phyloP scores from a whole-genome alignment of 2,888 invertebrate genomes.

The Tipula vernalis region DNA sequence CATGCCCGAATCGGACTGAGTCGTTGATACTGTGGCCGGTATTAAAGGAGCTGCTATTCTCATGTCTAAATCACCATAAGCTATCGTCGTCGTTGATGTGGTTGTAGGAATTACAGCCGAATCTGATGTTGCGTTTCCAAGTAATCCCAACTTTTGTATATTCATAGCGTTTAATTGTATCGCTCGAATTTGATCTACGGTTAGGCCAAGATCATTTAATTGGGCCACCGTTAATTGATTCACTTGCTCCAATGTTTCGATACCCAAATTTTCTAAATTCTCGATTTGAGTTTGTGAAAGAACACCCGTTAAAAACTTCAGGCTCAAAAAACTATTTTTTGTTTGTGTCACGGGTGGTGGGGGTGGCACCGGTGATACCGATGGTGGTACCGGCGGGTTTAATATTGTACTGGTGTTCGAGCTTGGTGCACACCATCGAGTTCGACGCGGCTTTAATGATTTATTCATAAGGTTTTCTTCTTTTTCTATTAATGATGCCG shows the following conservation, averaged over 20 bases:
- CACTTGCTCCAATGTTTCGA: conserved; percentile 47
- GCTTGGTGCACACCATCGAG: background rate
- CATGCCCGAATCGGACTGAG: background rate
- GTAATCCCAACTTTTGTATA: conserved; percentile 42
- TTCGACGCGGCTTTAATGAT: background rate
- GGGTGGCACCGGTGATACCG: background rate
- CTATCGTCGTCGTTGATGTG: background rate
- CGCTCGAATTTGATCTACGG: conserved; percentile 46
- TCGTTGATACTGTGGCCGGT: background rate
- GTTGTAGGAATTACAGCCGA: background rate
- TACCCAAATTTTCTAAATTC: conserved; percentile 46
- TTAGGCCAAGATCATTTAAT: conserved; percentile 45
- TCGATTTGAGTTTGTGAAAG: conserved; percentile 44
- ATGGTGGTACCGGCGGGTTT: background rate
- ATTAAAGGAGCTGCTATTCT: conserved; percentile 8
- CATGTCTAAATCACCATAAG: conserved; percentile 13
- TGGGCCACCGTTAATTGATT: conserved; percentile 47
- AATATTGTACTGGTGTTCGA: background rate
- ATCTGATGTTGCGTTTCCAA: background rate
- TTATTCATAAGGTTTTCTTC: conserved; percentile 8
- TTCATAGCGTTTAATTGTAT: conserved; percentile 48
- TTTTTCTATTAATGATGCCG: conserved; percentile 15
- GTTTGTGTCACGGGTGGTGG: background rate
- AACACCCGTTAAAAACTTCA: conserved; percentile 45
- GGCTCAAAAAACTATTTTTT: conserved; percentile 36